Base-by-base conservation (phyloP, 2,888 invertebrate species). In the Ornithoptera alexandrae region DNA sequence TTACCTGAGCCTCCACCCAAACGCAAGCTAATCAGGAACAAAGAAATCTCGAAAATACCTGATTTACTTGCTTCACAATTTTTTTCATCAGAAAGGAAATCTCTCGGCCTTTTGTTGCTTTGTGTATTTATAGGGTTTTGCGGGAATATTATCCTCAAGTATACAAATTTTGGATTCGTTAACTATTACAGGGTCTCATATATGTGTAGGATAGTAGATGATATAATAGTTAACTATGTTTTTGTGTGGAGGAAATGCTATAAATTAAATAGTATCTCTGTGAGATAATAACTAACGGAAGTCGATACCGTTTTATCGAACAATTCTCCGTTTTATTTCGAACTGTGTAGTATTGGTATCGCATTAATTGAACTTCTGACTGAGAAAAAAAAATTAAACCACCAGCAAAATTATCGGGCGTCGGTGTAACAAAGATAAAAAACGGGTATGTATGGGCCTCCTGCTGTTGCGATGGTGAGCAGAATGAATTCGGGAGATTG, bases 381-480 rank as follows among this genome's bases (percentile, higher is more conserved):
- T 66, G 74, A 73, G 67, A 71, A 74, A 66, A 64, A 42, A 67
- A 57, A 8, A 22, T 30, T 53, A 18, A n/a, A 24, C 59, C 36
- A 68, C 10, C 1, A 1, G 62, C 71, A 63, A 72, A 68, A 70
- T 69, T 57, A 62, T 65, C 65, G 72, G 53, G 67, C 64, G 67
- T 70, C 60, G 30, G 57, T 62, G 67, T 70, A 73, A 72, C 72
- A 66, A 74, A 72, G 73, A 76, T 72, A 74, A 74, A 74, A 74
- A 67, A 71, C 69, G 70, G 30, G 73, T 73, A 71, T 72, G 69
- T 74, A 70, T 74, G 68, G 71, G 68, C 71, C 76, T 77, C 76
- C 77, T 78, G 77, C 74, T 74, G 73, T 63, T 42, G 12, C 53
- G 36, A 59, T 39, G 71, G 70, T 62, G 71, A 66, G 60, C 64